phyloP scores from a whole-genome alignment of 2,797 vertebrate species.

The Lacerta viridis region DNA sequence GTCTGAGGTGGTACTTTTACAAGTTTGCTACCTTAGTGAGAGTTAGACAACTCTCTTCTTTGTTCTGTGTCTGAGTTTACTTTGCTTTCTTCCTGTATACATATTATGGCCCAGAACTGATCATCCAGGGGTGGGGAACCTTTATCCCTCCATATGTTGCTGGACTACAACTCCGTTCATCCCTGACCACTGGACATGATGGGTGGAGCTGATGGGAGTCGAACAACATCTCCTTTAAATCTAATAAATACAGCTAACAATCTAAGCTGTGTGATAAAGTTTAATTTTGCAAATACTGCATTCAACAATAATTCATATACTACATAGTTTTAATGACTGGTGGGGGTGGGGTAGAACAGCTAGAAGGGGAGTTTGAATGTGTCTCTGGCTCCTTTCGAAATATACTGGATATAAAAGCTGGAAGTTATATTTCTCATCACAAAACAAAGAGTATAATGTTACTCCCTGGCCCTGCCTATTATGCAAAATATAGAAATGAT shows the following conservation, averaged over 20 bases:
- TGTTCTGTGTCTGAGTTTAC: background rate
- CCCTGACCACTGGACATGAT: too few relatives aligned
- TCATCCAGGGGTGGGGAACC: too few relatives aligned
- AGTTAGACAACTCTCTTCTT: background rate
- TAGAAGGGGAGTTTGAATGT: conserved; percentile 12
- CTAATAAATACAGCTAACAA: background rate
- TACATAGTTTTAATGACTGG: background rate
- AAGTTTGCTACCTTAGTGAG: background rate
- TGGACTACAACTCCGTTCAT: too few relatives aligned
- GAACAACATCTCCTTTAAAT: background rate
- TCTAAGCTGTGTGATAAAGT: background rate
- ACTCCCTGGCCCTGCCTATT: background rate
- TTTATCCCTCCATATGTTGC: too few relatives aligned
- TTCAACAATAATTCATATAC: background rate
- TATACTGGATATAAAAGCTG: background rate
- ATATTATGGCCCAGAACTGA: background rate
- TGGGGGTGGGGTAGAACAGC: conserved; percentile 18
- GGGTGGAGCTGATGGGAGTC: too few relatives aligned
- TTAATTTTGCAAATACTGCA: background rate
- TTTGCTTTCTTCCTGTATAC: background rate
- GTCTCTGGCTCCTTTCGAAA: background rate
- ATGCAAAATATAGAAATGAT: background rate
- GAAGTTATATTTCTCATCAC: conserved; percentile 12
- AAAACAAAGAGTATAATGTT: background rate
- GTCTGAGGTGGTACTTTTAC: background rate